Evolutionary conservation across 2,888 invertebrate genomes (phyloP), one percentile per base, ranked within the genome.

Genomic region (Hemaris fuciformis): DNA sequence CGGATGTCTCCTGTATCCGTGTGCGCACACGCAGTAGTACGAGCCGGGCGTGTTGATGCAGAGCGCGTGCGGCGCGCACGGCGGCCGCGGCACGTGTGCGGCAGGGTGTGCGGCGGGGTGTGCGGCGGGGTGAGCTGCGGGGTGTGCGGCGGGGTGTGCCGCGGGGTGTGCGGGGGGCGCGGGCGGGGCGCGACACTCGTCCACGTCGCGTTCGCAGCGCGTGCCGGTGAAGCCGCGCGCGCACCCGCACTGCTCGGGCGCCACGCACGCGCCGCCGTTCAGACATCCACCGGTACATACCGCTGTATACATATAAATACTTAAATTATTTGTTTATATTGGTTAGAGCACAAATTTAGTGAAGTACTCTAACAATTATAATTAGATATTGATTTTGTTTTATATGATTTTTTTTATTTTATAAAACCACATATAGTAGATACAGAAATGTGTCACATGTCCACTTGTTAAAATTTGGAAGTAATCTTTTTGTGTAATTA

Each of bases 1-100:
- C 64, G 94, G 94, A 64, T 86, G 84, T 31, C 84, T 77, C 20
- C 94, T 93, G 89, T 96, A 98, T 3, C 98, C 98, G 62, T 94
- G 94, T 70, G 95, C 94, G 87, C 98, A 98, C 74, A 96, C 95
- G 88, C 98, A 98, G 87, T 97, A 96, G 91, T 97, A 97, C 94
- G 97, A 97, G 72, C 98, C 98, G 46, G 97, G 97, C 94, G 96
- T 96, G 89, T 98, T 98, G 86, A 97, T 94, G 89, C 98, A 98
- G 61, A 94, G 93, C 59, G 97, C 96, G 72, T 96, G 94, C 70
- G 94, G 93, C 71, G 95, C 95, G 88, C 98, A 98, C 65, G 95
- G 93, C 76, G 95, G 94, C 61, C 94, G 91, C 67, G 94, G 94
- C 69, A 94, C 93, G 42, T 93, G 91, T 87, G 96, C 96, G 84